Base-by-base conservation (phyloP, 2,113 vertebrate genomes). In the Chauna torquata region DNA sequence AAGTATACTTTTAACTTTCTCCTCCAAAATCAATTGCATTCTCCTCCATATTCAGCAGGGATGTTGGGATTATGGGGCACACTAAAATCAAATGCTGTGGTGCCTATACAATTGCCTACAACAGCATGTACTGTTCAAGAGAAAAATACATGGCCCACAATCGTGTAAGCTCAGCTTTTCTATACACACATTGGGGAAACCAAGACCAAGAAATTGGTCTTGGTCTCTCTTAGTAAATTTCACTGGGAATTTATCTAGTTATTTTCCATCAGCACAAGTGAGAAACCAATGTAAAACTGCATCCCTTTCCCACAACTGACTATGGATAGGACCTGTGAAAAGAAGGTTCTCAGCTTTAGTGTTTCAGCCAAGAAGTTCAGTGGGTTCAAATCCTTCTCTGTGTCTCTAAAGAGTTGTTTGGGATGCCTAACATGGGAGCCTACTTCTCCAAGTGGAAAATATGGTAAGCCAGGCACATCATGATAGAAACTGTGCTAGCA, bases 121-220 rank as follows among this genome's bases (percentile, higher is more conserved):
- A 59, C 8, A 55, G 34, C 3, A 6, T 1, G 8, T 49, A 16
- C 2, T 36, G 4, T 16, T 50, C 1, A 8, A 64, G 25, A 49
- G 23, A 47, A 36, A 16, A 32, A 44, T 2, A 18, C 0, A 0
- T 32, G 57, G 25, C 38, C 34, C 28, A 30, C 23, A 65, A n/a
- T 4, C 12, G 40, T 0, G 0, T 3, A 49, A 27, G 13, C 23
- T 81, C 34, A 19, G 52, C 16, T 78, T 34, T 50, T 50, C 27
- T 42, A 3, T 32, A 58, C 6, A 11, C 12, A 44, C 34, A 65
- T 15, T 8, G 42, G 8, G 54, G 2, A 54, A 94, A 61, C 3
- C 7, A 23, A 79, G 25, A 18, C 19, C 19, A 57, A 77, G 30
- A n/a, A n/a, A n/a, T n/a, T n/a, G n/a, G n/a, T n/a, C n/a, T n/a